phyloP scores from a whole-genome alignment of 2,113 vertebrate species.

The Psittacula cyanocephala region DNA sequence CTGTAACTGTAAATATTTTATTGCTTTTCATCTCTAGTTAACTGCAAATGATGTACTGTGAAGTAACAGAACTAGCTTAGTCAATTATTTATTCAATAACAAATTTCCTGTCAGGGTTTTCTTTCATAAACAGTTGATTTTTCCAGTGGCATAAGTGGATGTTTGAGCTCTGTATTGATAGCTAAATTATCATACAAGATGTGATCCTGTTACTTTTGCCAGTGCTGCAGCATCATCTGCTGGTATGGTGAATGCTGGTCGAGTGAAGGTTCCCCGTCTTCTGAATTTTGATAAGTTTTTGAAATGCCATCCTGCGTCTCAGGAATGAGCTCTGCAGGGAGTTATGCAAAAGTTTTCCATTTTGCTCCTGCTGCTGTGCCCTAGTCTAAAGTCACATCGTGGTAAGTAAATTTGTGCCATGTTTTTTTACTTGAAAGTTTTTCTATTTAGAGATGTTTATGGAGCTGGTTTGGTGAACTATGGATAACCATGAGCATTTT shows the following conservation, averaged over 20 bases:
- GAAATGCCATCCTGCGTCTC: background rate
- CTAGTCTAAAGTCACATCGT: background rate
- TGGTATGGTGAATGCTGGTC: background rate
- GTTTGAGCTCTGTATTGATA: background rate
- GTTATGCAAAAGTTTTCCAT: constrained; percentile 12
- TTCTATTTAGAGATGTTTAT: background rate
- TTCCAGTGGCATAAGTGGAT: background rate
- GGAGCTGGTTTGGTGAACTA: background rate
- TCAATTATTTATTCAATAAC: constrained; percentile 11
- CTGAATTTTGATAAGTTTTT: background rate
- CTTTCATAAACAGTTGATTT: constrained; percentile 43
- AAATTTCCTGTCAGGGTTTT: background rate
- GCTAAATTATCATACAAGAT: background rate
- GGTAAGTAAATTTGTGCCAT: background rate
- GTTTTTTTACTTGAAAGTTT: background rate
- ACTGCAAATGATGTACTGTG: background rate
- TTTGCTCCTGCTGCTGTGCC: background rate
- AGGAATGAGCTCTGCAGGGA: constrained; percentile 10
- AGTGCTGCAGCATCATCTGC: constrained; percentile 8
- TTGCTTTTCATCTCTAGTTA: constrained; percentile 15
- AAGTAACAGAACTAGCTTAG: background rate
- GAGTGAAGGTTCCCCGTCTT: background rate
- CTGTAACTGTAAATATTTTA: constrained; percentile 36
- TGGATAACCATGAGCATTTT: background rate
- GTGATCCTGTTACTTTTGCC: background rate